Percentiles rank a stretch among this genome's conserved stretches.
Evolutionary conservation across 2,797 vertebrate species (phyloP).

Genomic region (Spheniscus humboldti): DNA sequence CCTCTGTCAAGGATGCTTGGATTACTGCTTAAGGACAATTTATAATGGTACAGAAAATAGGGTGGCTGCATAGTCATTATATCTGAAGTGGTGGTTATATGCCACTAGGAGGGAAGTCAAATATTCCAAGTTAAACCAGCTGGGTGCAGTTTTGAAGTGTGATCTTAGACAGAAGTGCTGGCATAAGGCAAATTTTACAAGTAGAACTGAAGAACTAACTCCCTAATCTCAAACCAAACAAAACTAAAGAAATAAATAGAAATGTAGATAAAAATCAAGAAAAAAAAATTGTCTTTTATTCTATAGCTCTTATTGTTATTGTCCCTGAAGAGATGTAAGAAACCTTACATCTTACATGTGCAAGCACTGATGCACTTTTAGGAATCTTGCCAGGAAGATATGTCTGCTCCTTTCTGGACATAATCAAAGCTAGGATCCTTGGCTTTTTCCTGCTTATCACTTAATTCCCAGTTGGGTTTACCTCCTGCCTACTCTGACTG

Average conservation of each 20-base stretch:
- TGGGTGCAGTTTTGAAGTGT: neutral
- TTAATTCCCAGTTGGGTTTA: neutral
- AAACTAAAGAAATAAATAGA: neutral
- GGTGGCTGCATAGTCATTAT: neutral
- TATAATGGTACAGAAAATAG: neutral
- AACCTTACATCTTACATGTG: neutral
- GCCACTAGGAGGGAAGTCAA: neutral
- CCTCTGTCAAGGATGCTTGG: neutral
- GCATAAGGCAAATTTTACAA: conserved; percentile 19
- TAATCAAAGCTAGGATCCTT: neutral
- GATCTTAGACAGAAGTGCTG: conserved; percentile 8
- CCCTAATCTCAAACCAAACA: neutral
- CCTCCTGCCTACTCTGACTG: neutral
- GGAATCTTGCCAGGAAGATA: neutral
- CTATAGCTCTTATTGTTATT: neutral
- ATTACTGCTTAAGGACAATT: neutral
- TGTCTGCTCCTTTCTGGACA: neutral
- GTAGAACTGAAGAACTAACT: neutral
- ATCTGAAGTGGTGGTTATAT: neutral
- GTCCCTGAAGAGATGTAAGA: neutral
- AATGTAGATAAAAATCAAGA: neutral
- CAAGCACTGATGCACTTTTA: neutral
- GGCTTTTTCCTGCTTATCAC: neutral
- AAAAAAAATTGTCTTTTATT: neutral
- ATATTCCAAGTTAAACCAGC: neutral